These are phyloP conservation scores for Poecilobothrus nobilitatus DNA, from an alignment of 2,888 invertebrate species.

Conservation along the genomic window DNA sequence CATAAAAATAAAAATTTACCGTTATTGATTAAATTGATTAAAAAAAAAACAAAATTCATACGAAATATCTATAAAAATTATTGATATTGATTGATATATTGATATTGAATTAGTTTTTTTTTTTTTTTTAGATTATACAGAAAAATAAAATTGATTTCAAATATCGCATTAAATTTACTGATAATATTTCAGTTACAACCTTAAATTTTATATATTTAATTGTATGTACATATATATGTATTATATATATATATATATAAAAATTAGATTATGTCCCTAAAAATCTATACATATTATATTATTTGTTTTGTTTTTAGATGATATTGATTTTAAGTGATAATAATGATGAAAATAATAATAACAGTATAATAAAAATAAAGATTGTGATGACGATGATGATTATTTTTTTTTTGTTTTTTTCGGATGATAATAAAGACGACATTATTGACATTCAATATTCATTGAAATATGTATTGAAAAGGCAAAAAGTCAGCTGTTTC, in stretches of 20 bases:
- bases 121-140: background rate
- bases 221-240: background rate
- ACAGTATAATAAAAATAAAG: background rate
- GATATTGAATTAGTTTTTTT: background rate
- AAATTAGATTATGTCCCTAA: background rate
- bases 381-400: background rate
- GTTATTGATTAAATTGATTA: conserved; percentile 1
- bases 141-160: background rate
- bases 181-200: background rate
- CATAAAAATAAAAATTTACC: background rate
- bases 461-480: background rate
- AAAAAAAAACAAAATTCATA: background rate
- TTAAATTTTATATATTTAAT: background rate
- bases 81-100: background rate
- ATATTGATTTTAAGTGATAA: background rate
- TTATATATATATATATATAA: background rate
- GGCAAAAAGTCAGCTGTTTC: too few species aligned
- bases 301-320: too few species aligned
- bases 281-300: background rate
- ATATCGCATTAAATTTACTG: background rate
- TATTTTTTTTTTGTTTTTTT: background rate
- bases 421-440: background rate
- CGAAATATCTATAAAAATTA: background rate
- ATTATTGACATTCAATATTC: background rate
- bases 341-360: background rate